Evolutionary conservation across 2,113 vertebrate genomes (phyloP).

Genomic region (Gadus chalcogrammus): DNA sequence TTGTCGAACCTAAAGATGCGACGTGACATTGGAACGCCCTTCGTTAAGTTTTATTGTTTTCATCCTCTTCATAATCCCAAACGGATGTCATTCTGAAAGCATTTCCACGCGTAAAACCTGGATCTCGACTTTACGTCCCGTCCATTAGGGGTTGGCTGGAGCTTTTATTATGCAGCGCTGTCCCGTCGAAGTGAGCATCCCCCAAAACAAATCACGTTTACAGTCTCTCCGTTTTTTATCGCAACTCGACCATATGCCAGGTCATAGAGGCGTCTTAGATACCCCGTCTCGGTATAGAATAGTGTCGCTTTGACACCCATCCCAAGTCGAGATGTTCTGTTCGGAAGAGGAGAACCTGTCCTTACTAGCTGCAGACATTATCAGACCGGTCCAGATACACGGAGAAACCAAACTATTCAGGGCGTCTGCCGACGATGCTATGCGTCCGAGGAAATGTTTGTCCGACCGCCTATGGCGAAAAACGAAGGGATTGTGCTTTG

Average conservation of each 20-base stretch:
- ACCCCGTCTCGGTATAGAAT: no score
- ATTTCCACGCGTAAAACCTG: constrained; percentile 7
- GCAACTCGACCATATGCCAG: constrained; percentile 16
- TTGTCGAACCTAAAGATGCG: background rate
- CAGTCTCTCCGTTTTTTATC: constrained; percentile 24
- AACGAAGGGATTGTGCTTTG: no score
- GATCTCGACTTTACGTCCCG: background rate
- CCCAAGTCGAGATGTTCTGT: no score
- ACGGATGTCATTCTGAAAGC: background rate
- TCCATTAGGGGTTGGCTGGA: constrained; percentile 8
- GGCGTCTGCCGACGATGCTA: no score
- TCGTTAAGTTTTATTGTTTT: background rate
- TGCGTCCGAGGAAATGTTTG: no score
- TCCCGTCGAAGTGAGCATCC: background rate
- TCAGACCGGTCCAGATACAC: no score
- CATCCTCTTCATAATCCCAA: background rate
- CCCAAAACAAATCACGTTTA: constrained; percentile 35
- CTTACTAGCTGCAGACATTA: no score
- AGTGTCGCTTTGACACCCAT: no score
- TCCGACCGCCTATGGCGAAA: no score
- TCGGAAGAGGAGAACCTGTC: no score
- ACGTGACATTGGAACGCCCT: background rate
- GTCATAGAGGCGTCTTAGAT: no score
- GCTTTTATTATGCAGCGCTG: background rate
- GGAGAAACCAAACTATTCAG: no score